A percentile compares a stretch with the other conserved stretches of the same genome.
Evolutionary conservation across 2,113 vertebrate genomes (phyloP).

Genomic region (human): DNA sequence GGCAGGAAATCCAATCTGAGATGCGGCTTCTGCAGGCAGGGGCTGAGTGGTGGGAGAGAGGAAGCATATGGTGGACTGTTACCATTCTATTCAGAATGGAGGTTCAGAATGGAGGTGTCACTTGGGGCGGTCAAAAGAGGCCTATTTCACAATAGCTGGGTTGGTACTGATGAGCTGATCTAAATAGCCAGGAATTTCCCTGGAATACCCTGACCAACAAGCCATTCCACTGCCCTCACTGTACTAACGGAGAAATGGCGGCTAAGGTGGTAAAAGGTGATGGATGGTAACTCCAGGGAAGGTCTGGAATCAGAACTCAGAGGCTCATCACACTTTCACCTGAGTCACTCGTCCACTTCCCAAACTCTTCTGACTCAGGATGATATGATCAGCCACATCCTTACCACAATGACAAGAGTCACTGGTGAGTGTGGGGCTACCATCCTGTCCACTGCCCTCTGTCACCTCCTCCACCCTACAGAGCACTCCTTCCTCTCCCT

Average conservation of each 20-base stretch:
- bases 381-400: not conserved
- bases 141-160: not conserved
- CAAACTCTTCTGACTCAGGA: not conserved
- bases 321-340: not conserved
- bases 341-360: not conserved
- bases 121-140: not conserved
- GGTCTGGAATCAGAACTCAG: not conserved
- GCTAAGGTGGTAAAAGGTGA: not conserved
- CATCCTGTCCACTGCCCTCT: not conserved
- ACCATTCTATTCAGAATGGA: not conserved
- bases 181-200: not conserved
- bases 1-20: constrained; percentile 9
- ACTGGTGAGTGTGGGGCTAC: not conserved
- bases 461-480: not conserved
- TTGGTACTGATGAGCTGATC: not conserved
- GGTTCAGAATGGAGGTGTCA: not conserved
- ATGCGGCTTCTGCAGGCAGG: not conserved
- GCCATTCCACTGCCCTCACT: not conserved
- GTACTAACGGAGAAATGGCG: not conserved
- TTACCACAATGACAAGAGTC: not conserved
- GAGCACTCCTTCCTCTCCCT: not conserved
- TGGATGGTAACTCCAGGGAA: not conserved
- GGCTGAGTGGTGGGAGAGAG: not conserved
- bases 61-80: not conserved
- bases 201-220: not conserved